Conservation (phyloP, 1,140 invertebrate species). For the Pemphigus obesinymphae region DNA sequence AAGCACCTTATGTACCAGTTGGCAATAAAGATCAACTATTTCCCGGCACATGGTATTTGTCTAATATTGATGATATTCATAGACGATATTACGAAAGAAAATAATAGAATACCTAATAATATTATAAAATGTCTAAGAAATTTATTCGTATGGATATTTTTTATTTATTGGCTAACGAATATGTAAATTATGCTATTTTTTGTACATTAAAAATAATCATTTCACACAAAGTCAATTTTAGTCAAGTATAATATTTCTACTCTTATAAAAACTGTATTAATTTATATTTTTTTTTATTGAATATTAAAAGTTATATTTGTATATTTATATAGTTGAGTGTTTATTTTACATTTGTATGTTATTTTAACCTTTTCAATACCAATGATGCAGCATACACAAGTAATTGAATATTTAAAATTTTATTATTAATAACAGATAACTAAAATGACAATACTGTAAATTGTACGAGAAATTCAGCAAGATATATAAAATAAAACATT, state of each 20-base stretch:
- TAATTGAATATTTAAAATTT: no score
- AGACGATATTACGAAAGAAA: conserved; percentile 65
- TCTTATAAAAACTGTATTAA: background rate
- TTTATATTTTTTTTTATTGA: background rate
- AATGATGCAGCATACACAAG: no score
- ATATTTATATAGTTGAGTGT: background rate
- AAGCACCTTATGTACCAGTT: conserved; percentile 73
- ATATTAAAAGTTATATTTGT: background rate
- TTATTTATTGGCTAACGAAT: no score
- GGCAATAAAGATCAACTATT: conserved; percentile 67
- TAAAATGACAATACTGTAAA: no score
- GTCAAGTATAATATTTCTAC: background rate
- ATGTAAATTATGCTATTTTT: background rate
- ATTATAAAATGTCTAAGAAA: background rate
- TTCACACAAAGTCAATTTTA: background rate
- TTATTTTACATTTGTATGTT: background rate
- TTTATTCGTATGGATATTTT: background rate
- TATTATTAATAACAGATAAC: no score
- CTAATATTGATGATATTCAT: conserved; percentile 77
- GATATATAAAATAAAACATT: no score
- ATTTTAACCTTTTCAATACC: no score
- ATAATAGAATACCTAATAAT: background rate
- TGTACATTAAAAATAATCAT: background rate
- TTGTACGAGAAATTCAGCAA: no score
- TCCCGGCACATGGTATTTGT: conserved; percentile 86